Evolutionary conservation across 2,888 invertebrate species (phyloP).

Genomic region (Xestobium rufovillosum): DNA sequence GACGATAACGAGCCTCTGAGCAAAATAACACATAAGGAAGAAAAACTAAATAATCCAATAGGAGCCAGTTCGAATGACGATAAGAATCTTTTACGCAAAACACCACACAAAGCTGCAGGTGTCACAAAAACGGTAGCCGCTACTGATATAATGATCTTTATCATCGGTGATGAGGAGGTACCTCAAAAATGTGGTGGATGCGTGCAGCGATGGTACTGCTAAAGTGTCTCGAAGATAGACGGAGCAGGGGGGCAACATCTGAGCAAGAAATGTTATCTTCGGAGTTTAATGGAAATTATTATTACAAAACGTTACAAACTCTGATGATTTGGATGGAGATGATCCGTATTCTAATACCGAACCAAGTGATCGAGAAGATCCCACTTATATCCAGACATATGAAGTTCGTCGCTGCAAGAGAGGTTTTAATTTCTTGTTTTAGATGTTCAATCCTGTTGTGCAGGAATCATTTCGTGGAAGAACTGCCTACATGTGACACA

Average conservation of each 20-base stretch:
- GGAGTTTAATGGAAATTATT: conserved; percentile 3
- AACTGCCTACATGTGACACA: conserved; percentile 6
- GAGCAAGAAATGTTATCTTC: conserved; percentile 6
- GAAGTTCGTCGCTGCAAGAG: conserved; percentile 9
- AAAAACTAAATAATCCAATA: conserved; percentile 7
- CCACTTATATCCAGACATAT: conserved; percentile 6
- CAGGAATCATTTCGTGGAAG: conserved; percentile 7
- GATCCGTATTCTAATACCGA: conserved; percentile 7
- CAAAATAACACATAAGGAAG: conserved; percentile 4
- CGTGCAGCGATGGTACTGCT: conserved; percentile 4
- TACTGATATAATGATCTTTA: conserved; percentile 2
- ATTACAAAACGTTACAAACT: conserved; percentile 3
- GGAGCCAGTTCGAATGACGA: conserved; percentile 7
- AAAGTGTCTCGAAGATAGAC: background rate
- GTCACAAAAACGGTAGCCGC: background rate
- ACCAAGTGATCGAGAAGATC: conserved; percentile 9
- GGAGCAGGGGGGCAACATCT: conserved; percentile 4
- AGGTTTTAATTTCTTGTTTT: conserved; percentile 7
- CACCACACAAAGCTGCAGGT: conserved; percentile 4
- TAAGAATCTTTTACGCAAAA: conserved; percentile 6
- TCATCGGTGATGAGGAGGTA: conserved; percentile 5
- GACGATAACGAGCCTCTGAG: too few species aligned
- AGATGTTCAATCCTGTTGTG: conserved; percentile 8
- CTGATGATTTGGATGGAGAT: conserved; percentile 6
- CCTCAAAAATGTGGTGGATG: conserved; percentile 1